These are phyloP conservation scores for Cladopsammia gracilis DNA, from an alignment of 64 coral and sea anemone species.

Conservation along the genomic window DNA sequence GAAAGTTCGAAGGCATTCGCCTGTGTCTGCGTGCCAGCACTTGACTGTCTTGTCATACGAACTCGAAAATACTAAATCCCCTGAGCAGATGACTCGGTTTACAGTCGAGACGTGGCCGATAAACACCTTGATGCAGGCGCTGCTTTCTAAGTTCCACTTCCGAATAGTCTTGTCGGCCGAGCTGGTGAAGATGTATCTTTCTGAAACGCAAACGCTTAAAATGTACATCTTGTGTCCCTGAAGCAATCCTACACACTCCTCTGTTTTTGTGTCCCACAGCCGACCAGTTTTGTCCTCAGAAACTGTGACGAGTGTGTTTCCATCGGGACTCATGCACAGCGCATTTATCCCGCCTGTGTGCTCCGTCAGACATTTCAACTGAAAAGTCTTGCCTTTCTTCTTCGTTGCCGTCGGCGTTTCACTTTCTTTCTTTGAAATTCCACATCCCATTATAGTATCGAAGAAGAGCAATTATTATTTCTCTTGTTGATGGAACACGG, in stretches of 20 bases:
- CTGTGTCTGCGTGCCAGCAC: constrained; percentile 88
- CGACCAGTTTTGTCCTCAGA: constrained; percentile 93
- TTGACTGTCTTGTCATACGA: constrained; percentile 93
- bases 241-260: constrained; percentile 79
- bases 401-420: constrained; percentile 20
- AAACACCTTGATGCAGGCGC: constrained; percentile 59
- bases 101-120: constrained; percentile 83
- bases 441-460: constrained; percentile 86
- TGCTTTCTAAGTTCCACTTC: constrained; percentile 91
- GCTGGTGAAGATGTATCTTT: constrained; percentile 87
- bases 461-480: constrained; percentile 29
- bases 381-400: constrained; percentile 77
- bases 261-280: constrained; percentile 94
- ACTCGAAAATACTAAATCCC: constrained; percentile 93
- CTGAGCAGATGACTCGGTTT: constrained; percentile 82
- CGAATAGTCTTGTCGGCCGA: constrained; percentile 91
- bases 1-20: constrained; percentile 85
- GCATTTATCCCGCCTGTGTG: constrained; percentile 88
- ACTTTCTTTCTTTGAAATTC: constrained; percentile 83
- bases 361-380: constrained; percentile 76
- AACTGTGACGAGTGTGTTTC: constrained; percentile 83
- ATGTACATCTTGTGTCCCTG: constrained; percentile 89
- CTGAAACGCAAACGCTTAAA: constrained; percentile 84
- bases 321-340: constrained; percentile 85
- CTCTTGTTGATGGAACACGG: constrained; percentile 14